A percentile compares a stretch with the other conserved stretches of the same genome.
These are phyloP conservation scores for Tuberolachnus salignus DNA, from an alignment of 2,888 invertebrate species.

Conservation along the genomic window DNA sequence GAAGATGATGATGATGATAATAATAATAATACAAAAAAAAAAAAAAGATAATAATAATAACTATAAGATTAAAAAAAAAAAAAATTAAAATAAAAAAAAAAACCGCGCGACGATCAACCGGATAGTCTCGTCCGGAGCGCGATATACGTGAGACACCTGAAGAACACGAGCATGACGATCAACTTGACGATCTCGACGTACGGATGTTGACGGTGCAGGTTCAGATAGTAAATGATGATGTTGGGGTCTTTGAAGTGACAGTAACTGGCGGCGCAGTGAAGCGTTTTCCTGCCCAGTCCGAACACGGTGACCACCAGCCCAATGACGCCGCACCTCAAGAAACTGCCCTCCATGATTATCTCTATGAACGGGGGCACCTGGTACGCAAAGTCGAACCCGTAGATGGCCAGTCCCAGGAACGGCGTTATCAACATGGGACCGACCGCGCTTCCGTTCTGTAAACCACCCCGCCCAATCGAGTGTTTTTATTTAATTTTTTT, in stretches of 20 bases:
- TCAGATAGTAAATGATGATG: slow-evolving; percentile 68
- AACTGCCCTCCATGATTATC: slow-evolving; percentile 71
- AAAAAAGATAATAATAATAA: neutral
- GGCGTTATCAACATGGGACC: slow-evolving; percentile 72
- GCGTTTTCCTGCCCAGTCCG: slow-evolving; percentile 68
- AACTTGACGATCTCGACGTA: slow-evolving; percentile 68
- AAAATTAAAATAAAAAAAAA: too few relatives aligned
- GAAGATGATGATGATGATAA: too few relatives aligned
- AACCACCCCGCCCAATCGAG: neutral
- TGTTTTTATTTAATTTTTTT: too few relatives aligned
- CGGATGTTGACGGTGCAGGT: slow-evolving; percentile 68
- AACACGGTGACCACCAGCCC: slow-evolving; percentile 70
- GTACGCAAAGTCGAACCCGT: slow-evolving; percentile 74
- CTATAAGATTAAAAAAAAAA: neutral
- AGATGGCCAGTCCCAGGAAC: slow-evolving; percentile 72
- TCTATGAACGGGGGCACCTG: slow-evolving; percentile 70
- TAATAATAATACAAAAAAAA: neutral
- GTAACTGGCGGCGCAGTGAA: slow-evolving; percentile 69
- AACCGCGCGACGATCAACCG: neutral
- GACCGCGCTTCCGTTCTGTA: slow-evolving; percentile 73
- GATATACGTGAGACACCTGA: slow-evolving; percentile 63
- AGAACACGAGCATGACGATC: slow-evolving; percentile 66
- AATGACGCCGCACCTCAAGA: slow-evolving; percentile 71
- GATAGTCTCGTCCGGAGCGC: slow-evolving; percentile 42
- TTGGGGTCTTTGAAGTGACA: slow-evolving; percentile 73